phyloP scores from a whole-genome alignment of 2,888 invertebrate genomes.

The Philereme transversata region DNA sequence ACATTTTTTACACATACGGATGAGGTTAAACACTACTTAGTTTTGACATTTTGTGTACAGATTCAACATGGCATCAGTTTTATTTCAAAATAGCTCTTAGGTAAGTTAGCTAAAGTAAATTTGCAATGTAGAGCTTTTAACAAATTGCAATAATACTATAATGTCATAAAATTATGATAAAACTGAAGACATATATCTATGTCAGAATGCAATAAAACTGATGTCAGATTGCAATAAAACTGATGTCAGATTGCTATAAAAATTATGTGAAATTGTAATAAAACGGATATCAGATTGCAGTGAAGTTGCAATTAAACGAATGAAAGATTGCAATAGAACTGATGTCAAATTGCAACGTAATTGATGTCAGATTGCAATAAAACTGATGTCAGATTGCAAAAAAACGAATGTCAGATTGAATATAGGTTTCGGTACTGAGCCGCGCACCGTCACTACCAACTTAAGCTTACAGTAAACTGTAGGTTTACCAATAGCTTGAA shows the following conservation, averaged over 20 bases:
- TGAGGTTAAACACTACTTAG: background rate
- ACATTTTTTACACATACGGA: constrained; percentile 8
- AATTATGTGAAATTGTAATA: no score
- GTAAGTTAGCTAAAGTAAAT: background rate
- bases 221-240: background rate
- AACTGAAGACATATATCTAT: no score
- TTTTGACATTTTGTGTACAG: background rate
- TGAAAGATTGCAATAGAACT: background rate
- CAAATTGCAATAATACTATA: background rate
- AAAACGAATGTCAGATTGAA: constrained; percentile 12
- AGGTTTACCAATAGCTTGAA: constrained; percentile 63
- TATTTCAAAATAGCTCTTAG: background rate
- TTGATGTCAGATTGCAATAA: background rate
- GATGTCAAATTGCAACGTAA: background rate
- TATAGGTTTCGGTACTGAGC: constrained; percentile 38
- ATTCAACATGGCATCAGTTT: constrained; percentile 5
- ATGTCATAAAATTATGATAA: background rate
- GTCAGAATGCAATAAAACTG: background rate
- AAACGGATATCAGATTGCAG: no score
- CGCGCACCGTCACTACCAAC: constrained; percentile 74
- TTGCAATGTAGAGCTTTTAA: no score
- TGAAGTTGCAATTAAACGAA: no score
- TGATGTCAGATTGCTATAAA: no score
- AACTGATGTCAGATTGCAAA: constrained; percentile 5
- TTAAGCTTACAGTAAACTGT: constrained; percentile 60